Base-by-base conservation (phyloP, 2,113 vertebrate species). In the Seriola aureovittata region DNA sequence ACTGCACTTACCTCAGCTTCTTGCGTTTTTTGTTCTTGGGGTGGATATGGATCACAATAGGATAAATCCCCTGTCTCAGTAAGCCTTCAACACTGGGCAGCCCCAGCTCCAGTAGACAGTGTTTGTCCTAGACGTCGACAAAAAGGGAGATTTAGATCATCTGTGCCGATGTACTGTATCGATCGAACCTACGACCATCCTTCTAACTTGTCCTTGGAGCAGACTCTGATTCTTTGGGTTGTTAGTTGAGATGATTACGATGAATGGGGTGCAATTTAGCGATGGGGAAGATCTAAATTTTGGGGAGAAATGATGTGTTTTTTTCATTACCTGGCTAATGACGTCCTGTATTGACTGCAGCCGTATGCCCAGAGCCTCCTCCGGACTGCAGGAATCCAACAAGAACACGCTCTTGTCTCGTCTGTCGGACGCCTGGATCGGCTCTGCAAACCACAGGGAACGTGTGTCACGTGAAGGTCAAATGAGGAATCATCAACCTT, bases 1-100 rank as follows among this genome's bases (percentile, higher is more conserved):
- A 36, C 12, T 58, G 16, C 63, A 48, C 82, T 8, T 83, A 94
- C 95, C 89, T 94, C 57, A 96, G 91, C 79, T 93, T 95, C 84
- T 93, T 94, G 83, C 91, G 91, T 68, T 95, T 96, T 85, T 95
- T 96, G 86, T 87, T 93, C 78, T 95, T 96, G 1, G 94, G 94
- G 25, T 80, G 89, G 74, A 96, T 93, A 65, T 95, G 89, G 80
- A 96, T 94, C 71, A 96, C 81, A 9, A 96, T 95, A 14, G 95
- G 95, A 78, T 95, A 95, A 75, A 96, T 81, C 5, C 82, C 90
- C 17, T 95, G 93, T 82, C 89, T 94, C 64, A 96, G 70, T n/a
- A 96, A 88, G 12, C 80, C 81, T 75, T 95, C 95, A 25, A 95
- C 93, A 75, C 90, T 91, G 73, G 69, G 52, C 75, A 96, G 71